Percentiles rank a stretch among this genome's conserved stretches.
These are phyloP conservation scores for Drosophila meridionalis DNA, from an alignment of 2,888 invertebrate species.

Conservation along the genomic window DNA sequence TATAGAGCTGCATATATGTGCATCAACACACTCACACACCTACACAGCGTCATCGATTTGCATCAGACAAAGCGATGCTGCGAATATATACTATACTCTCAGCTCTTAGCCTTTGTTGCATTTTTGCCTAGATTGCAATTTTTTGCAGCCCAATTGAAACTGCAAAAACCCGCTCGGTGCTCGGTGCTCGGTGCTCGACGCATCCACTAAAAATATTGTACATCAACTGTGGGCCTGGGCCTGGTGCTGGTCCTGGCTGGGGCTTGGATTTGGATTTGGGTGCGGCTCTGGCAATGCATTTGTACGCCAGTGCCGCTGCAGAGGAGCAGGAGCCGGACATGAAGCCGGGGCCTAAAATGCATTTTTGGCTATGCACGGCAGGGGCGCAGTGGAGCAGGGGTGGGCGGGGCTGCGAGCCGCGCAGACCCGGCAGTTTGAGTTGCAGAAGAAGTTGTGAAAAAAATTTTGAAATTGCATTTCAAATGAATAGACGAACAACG, in stretches of 20 bases:
- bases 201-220: conserved; percentile 63
- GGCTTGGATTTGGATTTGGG: conserved; percentile 16
- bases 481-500: conserved; percentile 69
- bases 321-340: conserved; percentile 19
- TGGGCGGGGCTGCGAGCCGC: not conserved
- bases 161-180: conserved; percentile 43
- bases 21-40: not conserved
- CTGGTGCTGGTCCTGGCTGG: conserved; percentile 6
- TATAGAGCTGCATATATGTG: conserved; percentile 24
- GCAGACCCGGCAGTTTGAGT: conserved; percentile 42
- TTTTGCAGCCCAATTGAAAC: conserved; percentile 73
- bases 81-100: conserved; percentile 56
- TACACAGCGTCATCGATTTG: conserved; percentile 36
- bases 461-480: conserved; percentile 81
- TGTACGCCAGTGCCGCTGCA: conserved; percentile 36
- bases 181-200: conserved; percentile 3
- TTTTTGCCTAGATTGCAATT: conserved; percentile 82
- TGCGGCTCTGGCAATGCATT: conserved; percentile 49
- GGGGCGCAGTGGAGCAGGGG: not conserved
- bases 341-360: conserved; percentile 74
- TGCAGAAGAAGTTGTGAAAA: conserved; percentile 69
- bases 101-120: conserved; percentile 80
- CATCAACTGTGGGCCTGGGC: conserved; percentile 52
- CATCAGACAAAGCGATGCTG: conserved; percentile 56
- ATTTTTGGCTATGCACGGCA: conserved; percentile 67